Percentiles rank a stretch among this genome's conserved stretches.
Evolutionary conservation across 2,888 invertebrate species (phyloP).

Genomic region (Hirtodrosophila histrioides): DNA sequence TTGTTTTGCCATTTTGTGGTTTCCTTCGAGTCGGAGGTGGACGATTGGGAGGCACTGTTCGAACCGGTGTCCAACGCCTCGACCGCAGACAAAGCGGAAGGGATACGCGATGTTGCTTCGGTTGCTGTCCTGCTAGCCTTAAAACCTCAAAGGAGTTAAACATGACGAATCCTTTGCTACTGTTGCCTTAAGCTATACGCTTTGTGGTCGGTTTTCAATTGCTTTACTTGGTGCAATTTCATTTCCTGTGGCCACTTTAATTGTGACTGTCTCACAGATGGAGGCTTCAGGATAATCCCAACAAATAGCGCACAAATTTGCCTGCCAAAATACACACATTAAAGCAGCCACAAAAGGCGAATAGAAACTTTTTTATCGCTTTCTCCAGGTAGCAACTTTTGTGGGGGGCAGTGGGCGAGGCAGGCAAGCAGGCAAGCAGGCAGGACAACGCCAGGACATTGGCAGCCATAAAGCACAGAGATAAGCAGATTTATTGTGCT

Average conservation of each 20-base stretch:
- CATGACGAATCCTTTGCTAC: conserved; percentile 16
- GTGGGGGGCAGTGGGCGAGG: too few relatives aligned
- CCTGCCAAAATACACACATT: conserved; percentile 39
- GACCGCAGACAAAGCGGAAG: conserved; percentile 18
- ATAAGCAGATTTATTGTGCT: conserved; percentile 78
- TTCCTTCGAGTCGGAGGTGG: conserved; percentile 36
- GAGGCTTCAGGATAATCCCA: conserved; percentile 41
- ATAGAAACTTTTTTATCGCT: conserved; percentile 61
- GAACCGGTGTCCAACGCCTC: conserved; percentile 37
- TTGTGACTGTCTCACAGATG: conserved; percentile 19
- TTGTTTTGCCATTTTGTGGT: conserved; percentile 78
- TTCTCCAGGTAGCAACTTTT: conserved; percentile 53
- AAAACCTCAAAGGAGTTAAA: conserved; percentile 35
- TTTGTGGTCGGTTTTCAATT: conserved; percentile 23
- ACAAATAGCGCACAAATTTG: conserved; percentile 63
- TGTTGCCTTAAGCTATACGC: conserved; percentile 6
- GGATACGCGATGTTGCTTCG: conserved; percentile 22
- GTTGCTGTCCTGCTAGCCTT: conserved; percentile 8
- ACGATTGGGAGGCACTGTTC: conserved; percentile 8
- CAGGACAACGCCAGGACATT: conserved; percentile 60
- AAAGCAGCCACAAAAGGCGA: conserved; percentile 47
- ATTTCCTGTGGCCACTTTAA: conserved; percentile 37
- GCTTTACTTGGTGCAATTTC: conserved; percentile 34
- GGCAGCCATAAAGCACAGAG: conserved; percentile 62
- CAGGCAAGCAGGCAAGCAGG: conserved; percentile 23